Base-by-base conservation (phyloP, 2,888 invertebrate species). In the Ametastegia equiseti region DNA sequence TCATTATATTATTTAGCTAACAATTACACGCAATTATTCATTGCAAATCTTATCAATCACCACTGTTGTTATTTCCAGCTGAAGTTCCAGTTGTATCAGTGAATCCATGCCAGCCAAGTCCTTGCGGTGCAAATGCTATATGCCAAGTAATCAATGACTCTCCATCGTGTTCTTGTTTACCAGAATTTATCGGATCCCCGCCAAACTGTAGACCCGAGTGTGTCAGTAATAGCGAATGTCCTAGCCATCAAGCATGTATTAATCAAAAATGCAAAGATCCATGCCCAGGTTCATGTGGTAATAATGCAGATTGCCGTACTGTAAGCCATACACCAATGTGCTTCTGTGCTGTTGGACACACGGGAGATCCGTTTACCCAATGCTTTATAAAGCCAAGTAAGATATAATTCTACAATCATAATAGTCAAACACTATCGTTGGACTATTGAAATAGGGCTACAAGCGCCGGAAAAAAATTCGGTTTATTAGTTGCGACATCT, bases 151-250 rank as follows among this genome's bases (percentile, higher is more conserved):
- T 93, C 13, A 94, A 94, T 67, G 95, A 94, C 60, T 93, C 94
- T 45, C 96, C 96, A 0, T 95, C 96, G 0, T 97, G 97, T 89
- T 95, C 96, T 13, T 97, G 97, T 87, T 92, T 95, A 42, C 92
- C 93, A 77, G 94, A 94, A 83, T 96, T 94, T 86, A 92, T 94
- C 63, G 96, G 96, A 39, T 92, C 94, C 39, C 96, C 97, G 47
- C 96, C 96, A 3, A 94, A 95, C 86, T 97, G 97, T 88, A 93
- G 95, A 85, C 96, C 96, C 2, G 97, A 97, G 92, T 97, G 97
- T 90, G 93, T 95, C 60, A 95, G 95, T 84, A 97, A 96, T 89
- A 94, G 94, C 7, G 96, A 97, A 91, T 97, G 97, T 89, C 90
- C 94, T 15, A 94, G 93, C 84, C 93, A 94, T 84, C 92, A 94